A percentile compares a stretch with the other conserved stretches of the same genome.
phyloP scores from a whole-genome alignment of 2,113 vertebrate species.

The Ictalurus punctatus region DNA sequence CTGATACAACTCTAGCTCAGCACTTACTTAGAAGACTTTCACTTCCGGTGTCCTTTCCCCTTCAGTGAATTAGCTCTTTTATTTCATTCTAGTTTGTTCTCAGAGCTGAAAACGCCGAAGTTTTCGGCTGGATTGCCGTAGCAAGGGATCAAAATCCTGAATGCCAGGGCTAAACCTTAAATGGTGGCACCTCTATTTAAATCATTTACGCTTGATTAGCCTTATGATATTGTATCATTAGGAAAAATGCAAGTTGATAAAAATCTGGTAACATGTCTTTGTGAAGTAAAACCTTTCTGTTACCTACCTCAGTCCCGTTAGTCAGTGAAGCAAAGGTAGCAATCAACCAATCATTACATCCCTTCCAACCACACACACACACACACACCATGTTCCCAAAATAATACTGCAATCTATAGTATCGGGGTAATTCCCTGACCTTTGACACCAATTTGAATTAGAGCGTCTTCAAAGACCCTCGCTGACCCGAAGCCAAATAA shows the following conservation, averaged over 20 bases:
- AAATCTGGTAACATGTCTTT: background rate
- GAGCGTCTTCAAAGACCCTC: slow-evolving; percentile 11
- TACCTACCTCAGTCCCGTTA: background rate
- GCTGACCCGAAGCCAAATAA: background rate
- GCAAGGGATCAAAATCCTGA: background rate
- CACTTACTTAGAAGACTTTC: too few relatives aligned
- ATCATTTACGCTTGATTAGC: background rate
- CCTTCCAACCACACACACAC: background rate
- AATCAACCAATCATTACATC: background rate
- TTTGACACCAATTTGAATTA: slow-evolving; percentile 13
- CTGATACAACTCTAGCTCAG: background rate
- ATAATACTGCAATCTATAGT: background rate
- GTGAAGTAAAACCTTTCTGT: background rate
- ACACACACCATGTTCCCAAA: background rate
- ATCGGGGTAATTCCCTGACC: background rate
- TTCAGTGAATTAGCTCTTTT: background rate
- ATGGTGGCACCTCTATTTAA: background rate
- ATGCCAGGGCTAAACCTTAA: background rate
- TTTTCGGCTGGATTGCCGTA: too few relatives aligned
- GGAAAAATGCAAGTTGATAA: background rate
- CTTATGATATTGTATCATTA: background rate
- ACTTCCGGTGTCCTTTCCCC: background rate
- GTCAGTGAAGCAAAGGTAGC: background rate
- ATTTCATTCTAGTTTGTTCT: background rate
- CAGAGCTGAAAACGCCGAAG: background rate